Evolutionary conservation across 2,888 invertebrate species (phyloP).

Genomic region (Clistopyga incitator): DNA sequence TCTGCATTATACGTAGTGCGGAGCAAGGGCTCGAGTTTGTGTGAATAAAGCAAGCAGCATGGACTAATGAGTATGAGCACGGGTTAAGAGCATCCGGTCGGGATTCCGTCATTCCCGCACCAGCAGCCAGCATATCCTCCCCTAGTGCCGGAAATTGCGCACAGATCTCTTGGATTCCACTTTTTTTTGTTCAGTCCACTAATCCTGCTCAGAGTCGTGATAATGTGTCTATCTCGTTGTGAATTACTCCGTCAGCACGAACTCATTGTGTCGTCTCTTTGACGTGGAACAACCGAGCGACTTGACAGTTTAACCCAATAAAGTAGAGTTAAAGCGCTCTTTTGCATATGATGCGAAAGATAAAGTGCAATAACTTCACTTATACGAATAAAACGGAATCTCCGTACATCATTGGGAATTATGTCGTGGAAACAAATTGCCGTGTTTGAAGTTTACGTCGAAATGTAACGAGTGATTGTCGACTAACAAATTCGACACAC

Average conservation of each 20-base stretch:
- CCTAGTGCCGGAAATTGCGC: conserved; percentile 46
- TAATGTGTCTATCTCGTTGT: conserved; percentile 16
- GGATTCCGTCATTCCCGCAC: conserved; percentile 47
- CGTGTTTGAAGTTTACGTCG: background rate
- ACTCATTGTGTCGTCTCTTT: conserved; percentile 9
- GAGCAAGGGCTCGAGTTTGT: conserved; percentile 34
- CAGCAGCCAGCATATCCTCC: conserved; percentile 11
- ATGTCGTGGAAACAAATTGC: background rate
- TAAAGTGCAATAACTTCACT: background rate
- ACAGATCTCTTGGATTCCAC: background rate
- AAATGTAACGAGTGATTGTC: background rate
- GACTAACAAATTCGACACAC: too few relatives aligned
- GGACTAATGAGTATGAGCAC: conserved; percentile 68
- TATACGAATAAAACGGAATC: background rate
- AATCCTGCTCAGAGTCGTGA: conserved; percentile 3
- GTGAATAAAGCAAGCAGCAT: conserved; percentile 58
- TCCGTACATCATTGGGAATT: background rate
- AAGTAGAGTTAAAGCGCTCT: background rate
- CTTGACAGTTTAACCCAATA: background rate
- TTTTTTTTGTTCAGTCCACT: background rate
- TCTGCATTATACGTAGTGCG: conserved; percentile 18
- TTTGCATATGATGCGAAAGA: background rate
- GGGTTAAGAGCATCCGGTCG: conserved; percentile 66
- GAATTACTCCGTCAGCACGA: conserved; percentile 4
- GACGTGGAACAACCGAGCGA: background rate